Base-by-base conservation (phyloP, 2,797 vertebrate genomes). In the Babyrousa celebensis region DNA sequence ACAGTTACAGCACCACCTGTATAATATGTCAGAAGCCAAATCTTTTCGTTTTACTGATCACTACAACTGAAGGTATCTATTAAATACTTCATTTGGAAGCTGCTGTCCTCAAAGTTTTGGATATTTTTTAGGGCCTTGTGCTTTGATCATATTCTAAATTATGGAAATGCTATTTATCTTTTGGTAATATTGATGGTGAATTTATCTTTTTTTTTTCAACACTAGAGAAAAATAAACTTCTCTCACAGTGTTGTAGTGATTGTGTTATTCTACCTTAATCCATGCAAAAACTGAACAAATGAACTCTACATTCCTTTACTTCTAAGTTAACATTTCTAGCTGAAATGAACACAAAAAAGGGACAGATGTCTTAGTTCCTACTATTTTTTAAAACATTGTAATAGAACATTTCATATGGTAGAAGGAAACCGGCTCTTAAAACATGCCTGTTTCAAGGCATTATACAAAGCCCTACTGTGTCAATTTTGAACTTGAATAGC, bases 21-120 rank as follows among this genome's bases (percentile, higher is more conserved):
- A 97, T 85, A 97, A 98, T 80, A 97, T 98, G 94, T 98, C 98
- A 23, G 99, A 99, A 84, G 97, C 97, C 48, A 99, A 98, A 96
- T 93, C 99, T 3, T 99, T 99, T 97, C 98, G 98, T 68, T 99
- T 99, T 98, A 98, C 97, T 1, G 99, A 99, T 86, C 98, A 99
- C 91, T 98, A 99, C 95, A 97, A 96, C 29, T 99, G 99, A 98
- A 98, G 91, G 96, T 98, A 98, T 98, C 98, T 98, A 98, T 97
- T 29, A 93, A 95, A 92, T 52, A 67, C 93, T 97, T 60, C 84
- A 72, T 89, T 88, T 74, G 52, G 68, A 75, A 95, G 83, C 94
- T 70, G 91, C 91, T 92, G 12, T 91, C 67, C 72, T 98, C 96
- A 96, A 9, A 65, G 88, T 62, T 94, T 91, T 89, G 95, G 18